phyloP scores from a whole-genome alignment of 2,113 vertebrate species.

The Eurypyga helias region DNA sequence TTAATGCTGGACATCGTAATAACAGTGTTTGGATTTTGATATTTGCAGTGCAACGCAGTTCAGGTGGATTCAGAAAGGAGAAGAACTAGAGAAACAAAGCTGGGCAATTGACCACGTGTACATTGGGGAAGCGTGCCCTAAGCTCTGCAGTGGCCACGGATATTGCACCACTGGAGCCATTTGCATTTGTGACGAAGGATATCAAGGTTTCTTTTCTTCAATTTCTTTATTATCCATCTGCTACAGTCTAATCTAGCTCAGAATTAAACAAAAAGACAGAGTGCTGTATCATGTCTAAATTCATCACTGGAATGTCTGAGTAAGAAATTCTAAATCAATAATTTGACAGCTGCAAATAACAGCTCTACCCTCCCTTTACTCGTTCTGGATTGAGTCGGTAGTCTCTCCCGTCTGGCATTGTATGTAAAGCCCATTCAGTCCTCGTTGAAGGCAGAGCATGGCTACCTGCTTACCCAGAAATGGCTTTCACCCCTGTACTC shows the following conservation, averaged over 20 bases:
- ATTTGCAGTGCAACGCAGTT: slow-evolving; percentile 92
- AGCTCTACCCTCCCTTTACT: neutral
- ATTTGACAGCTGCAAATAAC: neutral
- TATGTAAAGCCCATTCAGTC: neutral
- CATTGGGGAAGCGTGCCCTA: slow-evolving; percentile 93
- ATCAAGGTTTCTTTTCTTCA: slow-evolving; percentile 81
- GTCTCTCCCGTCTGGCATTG: neutral
- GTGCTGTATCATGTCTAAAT: neutral
- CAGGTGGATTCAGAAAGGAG: slow-evolving; percentile 97
- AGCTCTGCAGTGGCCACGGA: slow-evolving; percentile 92
- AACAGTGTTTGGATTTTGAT: neutral
- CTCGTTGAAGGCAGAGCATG: neutral
- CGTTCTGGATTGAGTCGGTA: neutral
- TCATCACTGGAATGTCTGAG: neutral
- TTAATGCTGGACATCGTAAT: neutral
- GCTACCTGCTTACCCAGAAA: neutral
- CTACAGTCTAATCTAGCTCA: neutral
- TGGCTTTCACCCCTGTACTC: neutral
- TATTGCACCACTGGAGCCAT: slow-evolving; percentile 91
- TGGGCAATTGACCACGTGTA: slow-evolving; percentile 97
- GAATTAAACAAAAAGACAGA: neutral
- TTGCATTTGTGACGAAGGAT: slow-evolving; percentile 95
- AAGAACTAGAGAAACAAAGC: slow-evolving; percentile 89
- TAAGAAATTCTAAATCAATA: neutral
- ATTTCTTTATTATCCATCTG: neutral